Evolutionary conservation across 2,888 invertebrate genomes (phyloP), one percentile per base, ranked within the genome.

Genomic region (Synergus laeviventris): DNA sequence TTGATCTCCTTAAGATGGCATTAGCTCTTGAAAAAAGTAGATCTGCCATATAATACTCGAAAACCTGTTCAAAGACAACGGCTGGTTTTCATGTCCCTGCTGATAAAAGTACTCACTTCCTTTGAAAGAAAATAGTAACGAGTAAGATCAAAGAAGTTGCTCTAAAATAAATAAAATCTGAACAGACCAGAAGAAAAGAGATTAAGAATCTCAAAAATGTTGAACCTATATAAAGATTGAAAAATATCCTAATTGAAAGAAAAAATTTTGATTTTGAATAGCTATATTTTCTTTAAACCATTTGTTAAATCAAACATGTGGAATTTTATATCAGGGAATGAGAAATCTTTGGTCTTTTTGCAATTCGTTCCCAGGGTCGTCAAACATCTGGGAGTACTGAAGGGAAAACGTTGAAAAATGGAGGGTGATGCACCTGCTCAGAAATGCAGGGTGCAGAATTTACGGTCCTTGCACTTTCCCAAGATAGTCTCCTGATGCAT

Each of bases 381-480:
- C 21, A 76, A 78, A 73, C 79, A 78, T 66, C 79, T 81, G 81
- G 18, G 60, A 42, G 16, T 73, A 31, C n/a, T 1, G 1, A 64
- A 24, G 39, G 62, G 59, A 16, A 24, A 70, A 38, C 38, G 39
- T 38, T 11, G 21, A 75, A 38, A 73, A 62, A 24, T 14, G 61
- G 18, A 59, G 56, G 64, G 54, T 3, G 16, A 21, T 14, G 61
- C 81, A 81, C 81, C 81, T 78, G 77, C 64, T 36, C 66, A 54
- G 21, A 21, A 18, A 56, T 16, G n/a, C 62, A 62, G 62, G 11
- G n/a, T 66, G 49, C n/a, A 9, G 31, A 49, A 49, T 45, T 70
- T 18, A 49, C 49, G 24, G 24, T n/a, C n/a, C 8, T 16, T 45
- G 21, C 31, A 39, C 24, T n/a, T 49, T n/a, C n/a, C 31, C 16